phyloP scores from a whole-genome alignment of 1,140 invertebrate genomes.

The Galendromus occidentalis region DNA sequence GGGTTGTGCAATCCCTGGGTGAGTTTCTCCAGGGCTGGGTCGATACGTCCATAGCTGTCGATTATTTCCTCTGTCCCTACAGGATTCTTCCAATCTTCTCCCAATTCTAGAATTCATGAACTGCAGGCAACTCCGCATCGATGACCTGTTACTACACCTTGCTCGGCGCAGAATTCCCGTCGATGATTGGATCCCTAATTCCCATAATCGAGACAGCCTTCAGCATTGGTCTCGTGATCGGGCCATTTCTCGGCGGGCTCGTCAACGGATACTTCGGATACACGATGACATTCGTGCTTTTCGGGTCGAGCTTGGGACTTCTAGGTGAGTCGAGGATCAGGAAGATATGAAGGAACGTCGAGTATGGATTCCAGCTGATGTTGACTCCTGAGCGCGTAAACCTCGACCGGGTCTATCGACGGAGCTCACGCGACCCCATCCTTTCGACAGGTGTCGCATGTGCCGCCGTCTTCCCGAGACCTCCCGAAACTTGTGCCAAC shows the following conservation, averaged over 20 bases:
- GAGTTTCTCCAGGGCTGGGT: neutral
- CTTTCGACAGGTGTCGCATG: neutral
- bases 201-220: neutral
- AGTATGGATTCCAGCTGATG: too few relatives aligned
- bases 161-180: neutral
- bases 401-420: too few relatives aligned
- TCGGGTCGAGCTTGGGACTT: neutral
- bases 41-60: neutral
- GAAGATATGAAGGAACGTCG: too few relatives aligned
- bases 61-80: neutral
- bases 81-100: neutral
- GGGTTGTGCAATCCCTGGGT: neutral
- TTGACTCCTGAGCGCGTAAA: too few relatives aligned
- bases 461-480: neutral
- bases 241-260: neutral
- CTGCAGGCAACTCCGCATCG: neutral
- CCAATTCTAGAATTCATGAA: neutral
- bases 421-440: neutral
- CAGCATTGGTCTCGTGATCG: neutral
- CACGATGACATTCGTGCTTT: neutral
- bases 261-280: neutral
- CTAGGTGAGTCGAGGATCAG: neutral
- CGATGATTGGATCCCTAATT: neutral
- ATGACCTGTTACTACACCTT: slow-evolving; percentile 5
- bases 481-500: neutral